phyloP scores from a whole-genome alignment of 2,888 invertebrate genomes.

The Gymnosoma rotundatum region DNA sequence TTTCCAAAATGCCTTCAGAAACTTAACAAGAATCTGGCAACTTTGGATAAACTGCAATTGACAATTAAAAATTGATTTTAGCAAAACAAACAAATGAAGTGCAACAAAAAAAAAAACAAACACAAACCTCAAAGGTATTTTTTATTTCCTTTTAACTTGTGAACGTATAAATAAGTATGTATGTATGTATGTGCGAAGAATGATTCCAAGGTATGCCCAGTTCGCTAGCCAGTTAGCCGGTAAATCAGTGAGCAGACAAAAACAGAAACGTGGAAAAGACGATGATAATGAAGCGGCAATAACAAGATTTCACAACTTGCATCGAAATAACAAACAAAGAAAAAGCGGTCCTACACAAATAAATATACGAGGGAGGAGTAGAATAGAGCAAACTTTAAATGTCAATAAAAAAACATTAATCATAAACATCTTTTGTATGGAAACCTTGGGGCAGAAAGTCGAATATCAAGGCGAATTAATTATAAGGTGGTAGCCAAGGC shows the following conservation, averaged over 20 bases:
- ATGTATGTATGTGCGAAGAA: constrained; percentile 11
- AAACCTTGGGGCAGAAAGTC: too few species aligned
- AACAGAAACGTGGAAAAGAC: neutral
- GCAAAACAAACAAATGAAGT: constrained; percentile 40
- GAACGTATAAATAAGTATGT: constrained; percentile 25
- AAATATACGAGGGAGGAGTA: neutral
- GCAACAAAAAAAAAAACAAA: neutral
- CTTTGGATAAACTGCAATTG: constrained; percentile 3
- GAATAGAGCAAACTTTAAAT: too few species aligned
- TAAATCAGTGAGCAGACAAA: neutral
- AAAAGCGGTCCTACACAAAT: neutral
- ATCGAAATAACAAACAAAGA: neutral
- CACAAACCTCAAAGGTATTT: neutral
- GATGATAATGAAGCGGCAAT: constrained; percentile 7
- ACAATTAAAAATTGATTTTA: constrained; percentile 50
- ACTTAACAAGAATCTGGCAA: constrained; percentile 19
- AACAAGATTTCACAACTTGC: constrained; percentile 52
- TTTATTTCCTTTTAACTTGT: neutral
- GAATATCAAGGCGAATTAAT: too few species aligned
- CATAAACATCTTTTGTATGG: too few species aligned
- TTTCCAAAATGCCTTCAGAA: neutral
- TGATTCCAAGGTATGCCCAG: constrained; percentile 20
- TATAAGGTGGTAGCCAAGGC: too few species aligned
- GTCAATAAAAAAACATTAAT: too few species aligned
- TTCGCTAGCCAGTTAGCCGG: constrained; percentile 24